phyloP scores from a whole-genome alignment of 2,888 invertebrate genomes.

The Phasia obesa region DNA sequence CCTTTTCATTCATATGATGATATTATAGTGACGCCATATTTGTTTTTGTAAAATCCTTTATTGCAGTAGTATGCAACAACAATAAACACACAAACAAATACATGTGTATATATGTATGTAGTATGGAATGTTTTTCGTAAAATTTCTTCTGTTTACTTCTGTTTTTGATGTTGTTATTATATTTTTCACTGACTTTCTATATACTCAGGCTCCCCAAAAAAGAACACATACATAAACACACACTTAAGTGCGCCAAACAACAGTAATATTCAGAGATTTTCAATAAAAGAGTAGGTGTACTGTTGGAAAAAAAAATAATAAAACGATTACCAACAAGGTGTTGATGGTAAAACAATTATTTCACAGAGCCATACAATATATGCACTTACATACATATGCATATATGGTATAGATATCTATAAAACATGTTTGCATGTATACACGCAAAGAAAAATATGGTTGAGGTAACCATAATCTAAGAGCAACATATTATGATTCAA shows the following conservation, averaged over 20 bases:
- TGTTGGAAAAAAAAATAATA: background rate
- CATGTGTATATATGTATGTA: no score
- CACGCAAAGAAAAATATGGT: background rate
- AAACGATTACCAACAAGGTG: constrained; percentile 49
- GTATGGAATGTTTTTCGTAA: constrained; percentile 18
- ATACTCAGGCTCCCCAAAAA: background rate
- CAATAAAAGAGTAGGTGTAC: background rate
- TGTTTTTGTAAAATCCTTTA: constrained; percentile 62
- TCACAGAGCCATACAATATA: background rate
- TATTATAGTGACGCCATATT: constrained; percentile 59
- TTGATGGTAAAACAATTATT: constrained; percentile 61
- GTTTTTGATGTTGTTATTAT: constrained; percentile 59
- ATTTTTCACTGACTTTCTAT: constrained; percentile 40
- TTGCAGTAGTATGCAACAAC: constrained; percentile 38
- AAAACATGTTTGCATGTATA: no score
- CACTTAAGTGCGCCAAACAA: constrained; percentile 14
- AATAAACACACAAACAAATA: constrained; percentile 10
- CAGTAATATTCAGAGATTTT: constrained; percentile 39
- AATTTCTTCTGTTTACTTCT: constrained; percentile 44
- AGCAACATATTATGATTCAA: no score
- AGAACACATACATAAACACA: constrained; percentile 7
- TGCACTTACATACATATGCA: background rate
- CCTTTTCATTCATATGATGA: constrained; percentile 59
- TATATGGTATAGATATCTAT: no score
- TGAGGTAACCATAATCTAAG: no score